These are phyloP conservation scores for Monomorium pharaonis DNA, from an alignment of 1,140 invertebrate genomes.

Conservation along the genomic window DNA sequence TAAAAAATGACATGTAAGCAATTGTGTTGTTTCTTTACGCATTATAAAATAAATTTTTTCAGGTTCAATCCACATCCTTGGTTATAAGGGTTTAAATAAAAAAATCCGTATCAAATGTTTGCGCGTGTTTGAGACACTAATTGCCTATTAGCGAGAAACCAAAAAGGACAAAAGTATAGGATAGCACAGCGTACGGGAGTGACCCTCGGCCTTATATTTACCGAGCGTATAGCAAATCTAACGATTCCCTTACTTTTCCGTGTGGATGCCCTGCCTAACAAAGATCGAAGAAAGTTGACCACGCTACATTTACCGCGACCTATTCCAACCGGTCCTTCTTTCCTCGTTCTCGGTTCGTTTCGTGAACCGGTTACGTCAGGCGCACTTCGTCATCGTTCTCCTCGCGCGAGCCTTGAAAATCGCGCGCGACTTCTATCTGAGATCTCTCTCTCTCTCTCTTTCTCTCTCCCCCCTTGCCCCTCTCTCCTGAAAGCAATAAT, in stretches of 20 bases:
- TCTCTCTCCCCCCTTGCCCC: too few relatives aligned
- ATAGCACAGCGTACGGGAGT: not conserved
- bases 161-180: not conserved
- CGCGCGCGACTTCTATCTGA: not conserved
- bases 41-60: not conserved
- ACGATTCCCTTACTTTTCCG: constrained; percentile 53
- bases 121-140: not conserved
- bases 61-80: not conserved
- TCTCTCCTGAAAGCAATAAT: not conserved
- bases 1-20: not conserved
- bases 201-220: constrained; percentile 28
- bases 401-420: constrained; percentile 26
- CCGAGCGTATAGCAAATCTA: constrained; percentile 55
- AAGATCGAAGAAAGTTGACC: constrained; percentile 52
- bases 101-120: not conserved
- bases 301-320: constrained; percentile 37
- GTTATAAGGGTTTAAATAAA: not conserved
- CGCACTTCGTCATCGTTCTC: constrained; percentile 9
- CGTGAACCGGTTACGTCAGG: constrained; percentile 38
- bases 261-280: constrained; percentile 39
- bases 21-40: not conserved
- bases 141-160: not conserved
- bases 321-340: constrained; percentile 31
- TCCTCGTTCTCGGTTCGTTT: not conserved
- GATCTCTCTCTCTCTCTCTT: not conserved